Base-by-base conservation (phyloP, 2,113 vertebrate genomes). In the Calidris pygmaea region DNA sequence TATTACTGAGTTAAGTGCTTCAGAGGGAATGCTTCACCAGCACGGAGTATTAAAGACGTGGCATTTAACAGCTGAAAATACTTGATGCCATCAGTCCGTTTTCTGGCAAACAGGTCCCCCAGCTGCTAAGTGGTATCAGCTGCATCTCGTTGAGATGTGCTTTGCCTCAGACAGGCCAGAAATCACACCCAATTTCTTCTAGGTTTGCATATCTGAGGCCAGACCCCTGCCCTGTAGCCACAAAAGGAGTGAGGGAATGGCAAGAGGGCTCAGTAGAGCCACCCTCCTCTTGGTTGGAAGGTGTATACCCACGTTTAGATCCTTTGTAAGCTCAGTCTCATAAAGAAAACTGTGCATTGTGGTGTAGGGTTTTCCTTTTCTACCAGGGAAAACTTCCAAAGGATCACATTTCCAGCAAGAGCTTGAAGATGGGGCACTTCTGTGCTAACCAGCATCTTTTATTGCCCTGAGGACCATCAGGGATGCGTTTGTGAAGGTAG, bases 191-290 rank as follows among this genome's bases (percentile, higher is more conserved):
- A 19, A 27, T 55, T 85, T 65, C 39, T 48, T 27, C 43, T 47
- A 39, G 56, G 14, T 55, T 60, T 76, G 14, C 7, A 3, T 14
- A 22, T 52, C 62, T 65, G 35, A 87, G 19, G 4, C 2, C n/a
- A 82, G 41, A 34, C 2, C 32, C 18, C 55, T 34, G 37, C 4
- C 26, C 34, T 3, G 1, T 22, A 58, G 41, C 29, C 1, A 0
- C 7, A 23, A 35, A 24, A 18, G n/a, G 63, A 41, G 26, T 3
- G 7, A 9, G 15, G n/a, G 4, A n/a, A 14, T 17, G n/a, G 21
- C 16, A n/a, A 4, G 34, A 37, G 43, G 62, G 30, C 17, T 58
- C 72, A 58, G 24, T 27, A 22, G 72, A 74, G 12, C 16, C 20
- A 27, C 67, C 8, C 34, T 8, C 12, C 21, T 53, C 29, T 43